These are phyloP conservation scores for Arenicola marina DNA, from an alignment of 2,888 invertebrate genomes.

Conservation along the genomic window DNA sequence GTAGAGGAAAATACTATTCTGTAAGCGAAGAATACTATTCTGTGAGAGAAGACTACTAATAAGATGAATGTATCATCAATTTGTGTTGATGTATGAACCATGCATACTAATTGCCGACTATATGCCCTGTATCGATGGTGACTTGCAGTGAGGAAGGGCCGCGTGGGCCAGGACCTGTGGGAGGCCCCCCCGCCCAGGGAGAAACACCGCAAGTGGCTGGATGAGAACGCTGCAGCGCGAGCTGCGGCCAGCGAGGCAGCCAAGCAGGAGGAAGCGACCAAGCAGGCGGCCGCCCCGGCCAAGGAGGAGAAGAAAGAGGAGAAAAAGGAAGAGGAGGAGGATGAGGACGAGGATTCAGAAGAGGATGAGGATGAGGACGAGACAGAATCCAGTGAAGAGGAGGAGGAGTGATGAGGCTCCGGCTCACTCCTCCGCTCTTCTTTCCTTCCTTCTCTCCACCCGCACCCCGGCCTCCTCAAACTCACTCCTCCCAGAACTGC, in stretches of 20 bases:
- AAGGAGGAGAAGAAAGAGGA: neutral
- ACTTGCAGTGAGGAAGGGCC: neutral
- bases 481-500: too few relatives aligned
- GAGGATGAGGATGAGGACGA: conserved; percentile 7
- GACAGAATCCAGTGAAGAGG: conserved; percentile 2
- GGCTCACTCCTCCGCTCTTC: neutral
- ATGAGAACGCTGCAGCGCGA: neutral
- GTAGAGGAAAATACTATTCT: too few relatives aligned
- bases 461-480: too few relatives aligned
- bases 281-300: neutral
- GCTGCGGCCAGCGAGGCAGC: neutral
- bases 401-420: neutral
- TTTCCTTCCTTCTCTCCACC: too few relatives aligned
- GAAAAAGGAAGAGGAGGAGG: neutral
- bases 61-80: too few relatives aligned
- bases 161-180: neutral
- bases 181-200: neutral
- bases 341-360: neutral
- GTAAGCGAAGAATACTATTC: too few relatives aligned
- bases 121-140: neutral
- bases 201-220: neutral
- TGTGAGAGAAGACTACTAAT: too few relatives aligned
- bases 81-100: neutral
- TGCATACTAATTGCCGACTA: neutral
- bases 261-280: neutral